These are phyloP conservation scores for Sphaerodactylus townsendi DNA, from an alignment of 2,113 vertebrate genomes.

Conservation along the genomic window DNA sequence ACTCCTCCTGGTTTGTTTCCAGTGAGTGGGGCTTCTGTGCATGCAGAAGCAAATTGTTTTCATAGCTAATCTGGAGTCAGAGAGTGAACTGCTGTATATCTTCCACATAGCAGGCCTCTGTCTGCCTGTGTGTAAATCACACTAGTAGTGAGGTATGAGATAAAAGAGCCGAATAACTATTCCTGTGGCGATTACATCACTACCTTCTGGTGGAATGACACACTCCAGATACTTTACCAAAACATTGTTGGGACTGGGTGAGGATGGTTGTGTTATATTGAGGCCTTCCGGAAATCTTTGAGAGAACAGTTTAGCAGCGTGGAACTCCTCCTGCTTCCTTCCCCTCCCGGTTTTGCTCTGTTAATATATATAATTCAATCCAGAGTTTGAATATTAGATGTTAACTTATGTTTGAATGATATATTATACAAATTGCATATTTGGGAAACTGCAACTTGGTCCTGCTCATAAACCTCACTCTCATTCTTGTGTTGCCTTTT, in stretches of 20 bases:
- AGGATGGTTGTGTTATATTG: background rate
- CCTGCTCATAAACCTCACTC: background rate
- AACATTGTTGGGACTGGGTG: background rate
- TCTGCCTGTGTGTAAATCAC: conserved; percentile 30
- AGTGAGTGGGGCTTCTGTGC: conserved; percentile 18
- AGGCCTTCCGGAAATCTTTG: conserved; percentile 1
- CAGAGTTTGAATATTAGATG: background rate
- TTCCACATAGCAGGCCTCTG: conserved; percentile 3
- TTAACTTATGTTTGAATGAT: too few relatives aligned
- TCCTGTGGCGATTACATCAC: conserved; percentile 30
- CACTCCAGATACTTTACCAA: conserved; percentile 26
- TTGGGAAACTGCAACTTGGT: background rate
- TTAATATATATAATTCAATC: conserved; percentile 1
- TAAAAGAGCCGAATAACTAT: conserved; percentile 32
- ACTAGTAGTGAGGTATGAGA: conserved; percentile 28
- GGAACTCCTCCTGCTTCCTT: background rate
- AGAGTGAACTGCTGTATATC: conserved; percentile 30
- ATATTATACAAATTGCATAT: background rate
- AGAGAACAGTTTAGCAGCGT: background rate
- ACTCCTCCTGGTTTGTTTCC: conserved; percentile 5
- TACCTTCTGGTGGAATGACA: conserved; percentile 24
- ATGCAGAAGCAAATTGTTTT: conserved; percentile 38
- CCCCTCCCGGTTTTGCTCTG: background rate
- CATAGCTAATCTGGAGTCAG: conserved; percentile 34
- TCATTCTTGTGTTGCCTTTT: background rate